Conservation (phyloP, 2,113 vertebrate genomes). For the Mystacornis crossleyi region DNA sequence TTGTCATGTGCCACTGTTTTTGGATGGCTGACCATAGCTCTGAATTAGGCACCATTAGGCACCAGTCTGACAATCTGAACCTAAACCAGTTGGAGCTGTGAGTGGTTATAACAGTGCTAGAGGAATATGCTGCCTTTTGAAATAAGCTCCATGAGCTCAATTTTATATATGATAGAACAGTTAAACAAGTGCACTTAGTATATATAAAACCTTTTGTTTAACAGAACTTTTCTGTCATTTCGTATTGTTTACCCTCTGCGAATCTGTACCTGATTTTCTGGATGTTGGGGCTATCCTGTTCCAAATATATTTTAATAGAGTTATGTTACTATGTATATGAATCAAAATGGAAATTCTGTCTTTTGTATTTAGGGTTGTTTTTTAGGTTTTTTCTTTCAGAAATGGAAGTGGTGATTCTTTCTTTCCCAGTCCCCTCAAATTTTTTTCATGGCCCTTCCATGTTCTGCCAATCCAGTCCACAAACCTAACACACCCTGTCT, state of each 20-base stretch:
- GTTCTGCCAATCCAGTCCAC: background rate
- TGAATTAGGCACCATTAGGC: background rate
- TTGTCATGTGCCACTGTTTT: background rate
- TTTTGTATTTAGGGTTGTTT: background rate
- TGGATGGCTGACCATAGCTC: background rate
- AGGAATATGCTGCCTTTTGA: background rate
- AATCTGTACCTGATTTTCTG: background rate
- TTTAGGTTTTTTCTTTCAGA: background rate
- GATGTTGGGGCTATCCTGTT: background rate
- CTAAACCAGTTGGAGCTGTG: background rate
- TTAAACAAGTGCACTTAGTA: background rate
- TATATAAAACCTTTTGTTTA: background rate
- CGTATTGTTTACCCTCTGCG: background rate
- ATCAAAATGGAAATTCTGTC: background rate
- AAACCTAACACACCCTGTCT: background rate
- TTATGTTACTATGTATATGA: background rate
- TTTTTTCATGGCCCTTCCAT: background rate
- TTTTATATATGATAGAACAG: background rate
- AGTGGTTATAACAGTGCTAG: background rate
- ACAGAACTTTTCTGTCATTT: background rate
- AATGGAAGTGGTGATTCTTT: background rate
- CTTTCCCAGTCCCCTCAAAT: background rate
- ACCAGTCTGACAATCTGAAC: background rate
- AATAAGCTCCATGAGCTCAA: background rate
- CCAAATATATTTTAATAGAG: background rate